phyloP scores from a whole-genome alignment of 2,113 vertebrate genomes.

The Engraulis encrasicolus region DNA sequence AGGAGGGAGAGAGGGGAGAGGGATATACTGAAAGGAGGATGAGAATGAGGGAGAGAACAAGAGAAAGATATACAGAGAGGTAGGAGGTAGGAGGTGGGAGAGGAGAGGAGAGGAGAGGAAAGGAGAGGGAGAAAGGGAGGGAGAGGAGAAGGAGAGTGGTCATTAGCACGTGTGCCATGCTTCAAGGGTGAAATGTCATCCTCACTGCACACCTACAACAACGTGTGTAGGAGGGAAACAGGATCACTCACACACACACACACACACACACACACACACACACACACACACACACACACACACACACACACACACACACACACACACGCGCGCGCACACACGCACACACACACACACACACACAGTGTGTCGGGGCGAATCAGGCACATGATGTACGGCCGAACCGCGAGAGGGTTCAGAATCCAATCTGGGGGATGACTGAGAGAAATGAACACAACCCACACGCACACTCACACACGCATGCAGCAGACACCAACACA shows the following conservation, averaged over 20 bases:
- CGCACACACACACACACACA: too few species aligned
- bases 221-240: background rate
- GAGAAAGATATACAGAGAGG: too few species aligned
- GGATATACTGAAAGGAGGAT: too few species aligned
- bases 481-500: background rate
- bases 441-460: constrained; percentile 4
- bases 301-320: too few species aligned
- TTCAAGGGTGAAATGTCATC: constrained; percentile 59
- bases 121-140: constrained; percentile 48
- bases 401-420: background rate
- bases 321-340: too few species aligned
- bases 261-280: too few species aligned
- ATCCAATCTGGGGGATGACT: background rate
- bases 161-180: constrained; percentile 65
- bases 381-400: background rate
- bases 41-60: background rate
- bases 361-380: too few species aligned
- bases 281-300: too few species aligned
- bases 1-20: too few species aligned
- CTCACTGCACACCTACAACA: constrained; percentile 10
- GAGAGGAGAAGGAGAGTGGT: constrained; percentile 41
- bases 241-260: background rate
- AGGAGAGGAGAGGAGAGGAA: constrained; percentile 39
- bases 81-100: too few species aligned
- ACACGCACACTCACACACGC: too few species aligned